Evolutionary conservation across 2,797 vertebrate genomes (phyloP).

Genomic region (Tragelaphus eurycerus): DNA sequence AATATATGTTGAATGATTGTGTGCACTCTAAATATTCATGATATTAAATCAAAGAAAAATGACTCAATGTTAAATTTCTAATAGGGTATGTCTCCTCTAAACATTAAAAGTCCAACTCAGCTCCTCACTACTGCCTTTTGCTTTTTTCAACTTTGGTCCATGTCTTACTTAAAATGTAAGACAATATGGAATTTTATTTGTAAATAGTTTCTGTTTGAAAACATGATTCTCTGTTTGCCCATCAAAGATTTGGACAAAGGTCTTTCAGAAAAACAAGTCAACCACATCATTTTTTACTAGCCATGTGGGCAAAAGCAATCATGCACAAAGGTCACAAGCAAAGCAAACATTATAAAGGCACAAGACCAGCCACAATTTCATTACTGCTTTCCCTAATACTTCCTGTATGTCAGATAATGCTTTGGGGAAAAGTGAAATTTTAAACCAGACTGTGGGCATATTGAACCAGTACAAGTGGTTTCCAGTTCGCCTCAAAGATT

Average conservation of each 20-base stretch:
- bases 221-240: slow-evolving; percentile 53
- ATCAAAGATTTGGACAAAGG: slow-evolving; percentile 60
- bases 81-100: neutral
- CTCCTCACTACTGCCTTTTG: neutral
- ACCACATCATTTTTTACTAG: neutral
- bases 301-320: slow-evolving; percentile 9
- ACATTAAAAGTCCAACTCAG: neutral
- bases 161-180: neutral
- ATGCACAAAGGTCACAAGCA: slow-evolving; percentile 41
- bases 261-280: slow-evolving; percentile 50
- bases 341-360: neutral
- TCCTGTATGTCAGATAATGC: neutral
- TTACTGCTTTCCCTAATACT: neutral
- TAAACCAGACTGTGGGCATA: neutral
- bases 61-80: neutral
- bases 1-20: neutral
- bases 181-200: neutral
- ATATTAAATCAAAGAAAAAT: slow-evolving; percentile 22
- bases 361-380: neutral
- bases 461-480: neutral
- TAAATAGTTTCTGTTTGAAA: slow-evolving; percentile 30
- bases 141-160: neutral
- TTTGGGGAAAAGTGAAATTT: slow-evolving; percentile 54
- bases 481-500: neutral
- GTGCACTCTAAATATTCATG: neutral